Percentiles rank a stretch among this genome's conserved stretches.
phyloP scores from a whole-genome alignment of 2,888 invertebrate genomes.

The Acanthoscelides obtectus region DNA sequence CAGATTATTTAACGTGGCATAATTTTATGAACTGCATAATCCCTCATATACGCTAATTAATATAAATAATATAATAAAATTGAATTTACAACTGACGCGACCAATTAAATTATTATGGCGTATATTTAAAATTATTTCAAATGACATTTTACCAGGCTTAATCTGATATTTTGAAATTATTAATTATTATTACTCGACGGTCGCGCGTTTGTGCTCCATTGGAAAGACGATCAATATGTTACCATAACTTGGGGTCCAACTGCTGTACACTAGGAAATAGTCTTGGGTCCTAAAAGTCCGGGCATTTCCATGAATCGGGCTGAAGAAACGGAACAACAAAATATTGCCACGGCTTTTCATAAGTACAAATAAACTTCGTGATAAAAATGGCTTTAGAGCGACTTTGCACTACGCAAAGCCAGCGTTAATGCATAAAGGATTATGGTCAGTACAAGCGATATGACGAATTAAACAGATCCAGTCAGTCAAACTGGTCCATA shows the following conservation, averaged over 20 bases:
- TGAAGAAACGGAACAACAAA: no score
- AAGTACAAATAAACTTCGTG: no score
- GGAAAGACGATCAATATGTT: not conserved
- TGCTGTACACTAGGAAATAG: no score
- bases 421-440: no score
- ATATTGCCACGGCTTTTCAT: no score
- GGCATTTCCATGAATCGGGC: no score
- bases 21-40: not conserved
- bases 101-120: not conserved
- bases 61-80: not conserved
- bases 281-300: no score
- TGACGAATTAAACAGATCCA: no score
- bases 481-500: no score
- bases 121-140: not conserved
- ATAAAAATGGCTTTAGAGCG: no score
- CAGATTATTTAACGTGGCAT: not conserved
- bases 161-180: not conserved
- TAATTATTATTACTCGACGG: not conserved
- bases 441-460: no score
- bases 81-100: not conserved
- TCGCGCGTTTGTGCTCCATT: not conserved
- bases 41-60: not conserved
- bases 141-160: not conserved
- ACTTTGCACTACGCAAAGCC: no score
- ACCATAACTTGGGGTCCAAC: not conserved